Base-by-base conservation (phyloP, 2,113 vertebrate genomes). In the Corvus moneduloides region DNA sequence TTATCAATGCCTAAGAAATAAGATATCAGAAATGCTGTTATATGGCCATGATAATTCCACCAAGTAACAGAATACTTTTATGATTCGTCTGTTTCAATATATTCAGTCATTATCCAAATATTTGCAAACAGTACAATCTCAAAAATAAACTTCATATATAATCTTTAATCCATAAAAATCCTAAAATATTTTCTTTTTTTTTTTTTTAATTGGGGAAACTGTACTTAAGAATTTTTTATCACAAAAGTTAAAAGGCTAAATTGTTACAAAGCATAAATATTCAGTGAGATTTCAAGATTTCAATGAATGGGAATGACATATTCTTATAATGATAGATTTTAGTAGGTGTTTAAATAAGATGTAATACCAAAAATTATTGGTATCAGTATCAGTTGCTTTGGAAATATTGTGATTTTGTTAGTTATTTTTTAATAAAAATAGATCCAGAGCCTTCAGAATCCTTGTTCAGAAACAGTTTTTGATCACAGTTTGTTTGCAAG, bases 121-220 rank as follows among this genome's bases (percentile, higher is more conserved):
- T 26, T 39, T 39, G 26, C 0, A 5, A 84, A 39, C 2, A 55
- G 1, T n/a, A 13, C 0, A 1, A 24, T 64, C 21, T 54, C 17
- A 80, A 46, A 87, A 72, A 55, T 39, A 48, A 69, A 39, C 6
- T 7, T 20, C 20, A 13, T 27, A n/a, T 44, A 37, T n/a, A 48
- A 22, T 33, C 14, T 64, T 77, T 43, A 14, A 35, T 46, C 51
- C 6, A 41, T 59, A 77, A 64, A 89, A 80, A 26, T 64, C 3
- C 3, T 51, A 7, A 0, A 48, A 46, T 61, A 56, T 1, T 32
- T 52, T 48, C 1, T 16, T 19, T 39, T 13, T 39, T 44, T 51
- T 61, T 51, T 20, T 41, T 80, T 63, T 22, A 17, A 24, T 22
- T 48, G 16, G 5, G 23, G 26, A 24, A 90, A 55, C 1, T 39